Base-by-base conservation (phyloP, 2,797 vertebrate genomes). In the Propithecus deckenii region DNA sequence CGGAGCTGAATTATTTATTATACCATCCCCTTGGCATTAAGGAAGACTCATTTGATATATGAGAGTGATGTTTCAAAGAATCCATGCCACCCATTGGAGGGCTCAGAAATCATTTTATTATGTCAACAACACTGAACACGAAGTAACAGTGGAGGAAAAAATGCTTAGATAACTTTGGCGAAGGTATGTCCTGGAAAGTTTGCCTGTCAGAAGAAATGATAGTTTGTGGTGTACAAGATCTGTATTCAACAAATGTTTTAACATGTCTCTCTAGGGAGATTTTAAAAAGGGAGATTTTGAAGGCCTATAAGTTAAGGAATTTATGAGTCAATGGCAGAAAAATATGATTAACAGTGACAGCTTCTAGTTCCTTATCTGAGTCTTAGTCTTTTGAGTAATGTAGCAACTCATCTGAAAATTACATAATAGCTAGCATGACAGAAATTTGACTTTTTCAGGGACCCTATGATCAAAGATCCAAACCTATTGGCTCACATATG, bases 201-300 rank as follows among this genome's bases (percentile, higher is more conserved):
- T 72, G 38, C 35, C 18, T 72, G n/a, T 80, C 74, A 96, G 52
- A 95, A 79, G 20, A 85, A 84, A 61, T 65, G 69, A 71, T 25
- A 91, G 41, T 91, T 96, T 63, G 15, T 95, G 59, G n/a, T 59
- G 55, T n/a, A 55, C 9, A 92, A 89, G 38, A 79, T 80, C 74
- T 91, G 13, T 35, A 79, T 81, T 93, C 71, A 83, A 87, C 65
- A 95, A 91, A 76, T 95, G 61, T 83, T 95, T 95, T 81, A 96
- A 84, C 76, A 48, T 80, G 63, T 50, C 32, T 93, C 65, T 93
- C 48, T 84, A 48, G 55, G 46, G 57, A 94, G 15, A 11, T 86
- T 89, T 95, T 69, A 28, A 90, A 95, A 96, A 75, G 38, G 65
- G 86, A 91, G 72, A 61, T 63, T 96, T 95, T 78, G 67, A 96